These are phyloP conservation scores for Limulus polyphemus DNA, from an alignment of 2,888 invertebrate genomes.

Conservation along the genomic window DNA sequence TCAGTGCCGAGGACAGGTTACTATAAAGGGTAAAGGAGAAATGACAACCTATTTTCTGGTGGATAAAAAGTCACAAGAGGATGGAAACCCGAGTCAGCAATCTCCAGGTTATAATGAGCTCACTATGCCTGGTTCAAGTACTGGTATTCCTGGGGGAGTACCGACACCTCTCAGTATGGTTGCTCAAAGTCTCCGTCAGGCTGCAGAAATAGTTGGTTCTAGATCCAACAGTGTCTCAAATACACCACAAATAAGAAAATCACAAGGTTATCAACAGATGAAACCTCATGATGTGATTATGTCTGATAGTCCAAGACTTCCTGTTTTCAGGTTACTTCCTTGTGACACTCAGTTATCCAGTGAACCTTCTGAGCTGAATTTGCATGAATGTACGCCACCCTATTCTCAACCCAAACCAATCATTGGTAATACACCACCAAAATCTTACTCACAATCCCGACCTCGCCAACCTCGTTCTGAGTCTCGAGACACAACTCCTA, in stretches of 20 bases:
- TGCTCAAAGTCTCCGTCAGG: neutral
- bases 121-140: neutral
- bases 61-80: constrained; percentile 9
- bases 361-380: neutral
- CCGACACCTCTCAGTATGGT: constrained; percentile 56
- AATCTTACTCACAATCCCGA: constrained; percentile 26
- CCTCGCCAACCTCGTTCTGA: constrained; percentile 12
- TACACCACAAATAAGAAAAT: neutral
- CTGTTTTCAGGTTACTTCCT: neutral
- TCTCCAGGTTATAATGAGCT: too few species aligned
- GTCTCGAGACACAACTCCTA: neutral
- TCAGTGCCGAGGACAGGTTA: constrained; percentile 70
- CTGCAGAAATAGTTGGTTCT: neutral
- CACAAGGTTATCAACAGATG: neutral
- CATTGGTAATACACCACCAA: constrained; percentile 23
- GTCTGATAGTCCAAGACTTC: constrained; percentile 16
- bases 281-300: constrained; percentile 1
- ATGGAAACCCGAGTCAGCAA: neutral
- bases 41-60: constrained; percentile 82
- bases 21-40: constrained; percentile 83
- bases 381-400: constrained; percentile 2
- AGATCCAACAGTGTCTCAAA: neutral
- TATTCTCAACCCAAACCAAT: constrained; percentile 22
- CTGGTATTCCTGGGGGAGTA: constrained; percentile 46
- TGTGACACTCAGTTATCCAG: neutral